phyloP scores from a whole-genome alignment of 2,888 invertebrate genomes.

The Catocala fraxini region DNA sequence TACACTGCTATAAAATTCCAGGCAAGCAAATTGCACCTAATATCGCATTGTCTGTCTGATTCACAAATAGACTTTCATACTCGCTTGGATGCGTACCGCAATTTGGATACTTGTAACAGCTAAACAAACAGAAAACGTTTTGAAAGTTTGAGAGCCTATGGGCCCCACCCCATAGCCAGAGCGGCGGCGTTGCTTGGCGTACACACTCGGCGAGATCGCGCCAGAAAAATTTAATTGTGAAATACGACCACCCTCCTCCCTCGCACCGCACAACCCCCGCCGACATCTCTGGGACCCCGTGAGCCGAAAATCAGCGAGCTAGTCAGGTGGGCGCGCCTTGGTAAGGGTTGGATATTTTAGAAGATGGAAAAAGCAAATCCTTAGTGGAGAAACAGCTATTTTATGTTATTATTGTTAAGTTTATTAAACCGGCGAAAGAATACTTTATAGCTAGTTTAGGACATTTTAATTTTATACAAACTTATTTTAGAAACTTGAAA shows the following conservation, averaged over 20 bases:
- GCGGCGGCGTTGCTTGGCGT: conserved; percentile 74
- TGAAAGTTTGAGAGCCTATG: conserved; percentile 61
- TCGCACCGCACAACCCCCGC: conserved; percentile 30
- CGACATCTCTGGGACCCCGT: conserved; percentile 36
- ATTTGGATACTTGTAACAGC: too few relatives aligned
- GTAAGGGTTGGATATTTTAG: conserved; percentile 17
- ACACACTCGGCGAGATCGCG: conserved; percentile 78
- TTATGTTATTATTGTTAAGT: too few relatives aligned
- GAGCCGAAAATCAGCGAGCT: conserved; percentile 39
- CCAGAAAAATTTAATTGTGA: conserved; percentile 86
- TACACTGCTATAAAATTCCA: too few relatives aligned
- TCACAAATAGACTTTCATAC: background rate
- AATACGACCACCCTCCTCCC: conserved; percentile 70
- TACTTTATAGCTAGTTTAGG: too few relatives aligned
- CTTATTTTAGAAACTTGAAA: too few relatives aligned
- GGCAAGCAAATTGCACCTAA: too few relatives aligned
- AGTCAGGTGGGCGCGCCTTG: conserved; percentile 53
- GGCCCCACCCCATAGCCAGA: conserved; percentile 62
- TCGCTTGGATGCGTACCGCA: too few relatives aligned
- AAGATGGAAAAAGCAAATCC: conserved; percentile 15
- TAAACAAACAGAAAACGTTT: background rate
- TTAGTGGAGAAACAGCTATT: too few relatives aligned
- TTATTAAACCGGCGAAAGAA: too few relatives aligned
- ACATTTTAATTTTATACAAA: too few relatives aligned
- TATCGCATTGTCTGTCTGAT: too few relatives aligned